Evolutionary conservation across 2,113 vertebrate species (phyloP).

Genomic region (Sinocyclocheilus rhinocerous): DNA sequence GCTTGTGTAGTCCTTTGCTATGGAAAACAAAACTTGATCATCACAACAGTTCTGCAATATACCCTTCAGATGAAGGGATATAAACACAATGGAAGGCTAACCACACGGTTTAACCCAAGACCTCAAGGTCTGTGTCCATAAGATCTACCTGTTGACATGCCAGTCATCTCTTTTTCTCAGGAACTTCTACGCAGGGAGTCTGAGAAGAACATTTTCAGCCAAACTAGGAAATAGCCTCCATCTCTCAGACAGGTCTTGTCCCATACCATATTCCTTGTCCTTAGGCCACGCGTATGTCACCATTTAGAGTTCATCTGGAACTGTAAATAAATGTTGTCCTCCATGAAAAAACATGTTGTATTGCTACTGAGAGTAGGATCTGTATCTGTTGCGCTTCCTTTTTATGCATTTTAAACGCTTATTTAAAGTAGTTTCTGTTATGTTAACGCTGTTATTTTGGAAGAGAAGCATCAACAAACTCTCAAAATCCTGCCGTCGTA

Average conservation of each 20-base stretch:
- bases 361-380: slow-evolving; percentile 38
- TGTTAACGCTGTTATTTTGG: slow-evolving; percentile 28
- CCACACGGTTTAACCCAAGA: slow-evolving; percentile 13
- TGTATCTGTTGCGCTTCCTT: slow-evolving; percentile 17
- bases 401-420: slow-evolving; percentile 39
- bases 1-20: slow-evolving; percentile 9
- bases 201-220: slow-evolving; percentile 40
- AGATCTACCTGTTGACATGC: slow-evolving; percentile 32
- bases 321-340: slow-evolving; percentile 6
- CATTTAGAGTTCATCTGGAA: neutral
- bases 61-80: neutral
- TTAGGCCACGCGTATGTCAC: neutral
- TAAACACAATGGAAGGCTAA: neutral
- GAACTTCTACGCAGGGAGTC: slow-evolving; percentile 52
- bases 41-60: slow-evolving; percentile 5
- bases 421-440: slow-evolving; percentile 34
- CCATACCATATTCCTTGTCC: neutral
- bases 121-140: slow-evolving; percentile 16
- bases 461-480: slow-evolving; percentile 3
- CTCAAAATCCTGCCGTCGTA: neutral
- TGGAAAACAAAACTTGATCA: neutral
- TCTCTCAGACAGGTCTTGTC: slow-evolving; percentile 37
- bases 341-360: slow-evolving; percentile 18
- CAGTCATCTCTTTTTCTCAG: slow-evolving; percentile 51
- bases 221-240: slow-evolving; percentile 35